Base-by-base conservation (phyloP, 2,113 vertebrate genomes). In the Chamaetylas fuelleborni region DNA sequence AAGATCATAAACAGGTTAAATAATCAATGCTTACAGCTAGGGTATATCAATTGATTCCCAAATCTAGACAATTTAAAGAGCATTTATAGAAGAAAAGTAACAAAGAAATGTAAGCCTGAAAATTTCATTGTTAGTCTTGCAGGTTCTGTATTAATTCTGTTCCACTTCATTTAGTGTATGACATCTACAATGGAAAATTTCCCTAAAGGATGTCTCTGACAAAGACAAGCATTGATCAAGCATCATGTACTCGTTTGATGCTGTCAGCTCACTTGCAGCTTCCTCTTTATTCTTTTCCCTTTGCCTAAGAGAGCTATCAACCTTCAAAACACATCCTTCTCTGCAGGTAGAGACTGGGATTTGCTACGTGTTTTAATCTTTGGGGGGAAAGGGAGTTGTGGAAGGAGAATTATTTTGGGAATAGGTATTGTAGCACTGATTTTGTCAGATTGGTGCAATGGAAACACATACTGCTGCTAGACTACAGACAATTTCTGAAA, bases 181-280 rank as follows among this genome's bases (percentile, higher is more conserved):
- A 97, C 93, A 95, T 91, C 43, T 73, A 64, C 57, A 91, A 84
- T 54, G 24, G 58, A 88, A 91, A 89, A 95, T 96, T 96, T 71
- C 91, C 96, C 81, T 94, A 66, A 93, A 95, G 90, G 51, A 73
- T 31, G 56, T 86, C 86, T 94, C 53, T 93, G 73, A 90, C 81
- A 94, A 48, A 72, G 67, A 24, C 72, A 50, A 65, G 66, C 77
- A 96, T 94, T 97, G 96, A 97, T 97, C 81, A 94, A 92, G 45
- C 64, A 25, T 93, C 81, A 73, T 80, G 88, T 87, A 91, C 51
- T 79, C 2, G 0, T 71, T 96, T 78, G 74, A 54, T 77, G 95
- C 84, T 94, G 94, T 79, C 62, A 66, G 71, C 73, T 83, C 51
- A 64, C 50, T 92, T 92, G 83, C 48, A 80, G 47, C 61, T 93